phyloP scores from a whole-genome alignment of 2,888 invertebrate species.

The Monopis laevigella region DNA sequence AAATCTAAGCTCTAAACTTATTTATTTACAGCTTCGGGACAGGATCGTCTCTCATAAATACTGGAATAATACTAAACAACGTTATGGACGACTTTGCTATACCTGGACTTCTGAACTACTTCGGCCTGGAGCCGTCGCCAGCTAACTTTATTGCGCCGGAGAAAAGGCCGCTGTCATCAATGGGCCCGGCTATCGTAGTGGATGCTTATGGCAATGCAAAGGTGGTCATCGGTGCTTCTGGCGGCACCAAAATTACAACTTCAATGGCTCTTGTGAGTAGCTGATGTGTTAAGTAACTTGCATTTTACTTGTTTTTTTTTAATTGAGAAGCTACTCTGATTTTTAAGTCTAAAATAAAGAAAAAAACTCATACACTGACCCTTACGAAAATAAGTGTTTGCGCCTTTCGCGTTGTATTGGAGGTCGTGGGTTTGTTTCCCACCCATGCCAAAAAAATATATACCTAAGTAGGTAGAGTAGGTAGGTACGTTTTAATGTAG shows the following conservation, averaged over 20 bases:
- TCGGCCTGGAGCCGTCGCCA: constrained; percentile 78
- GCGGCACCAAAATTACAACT: constrained; percentile 84
- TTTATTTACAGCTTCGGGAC: constrained; percentile 79
- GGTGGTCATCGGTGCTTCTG: constrained; percentile 82
- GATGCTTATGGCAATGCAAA: constrained; percentile 72
- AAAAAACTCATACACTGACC: no score
- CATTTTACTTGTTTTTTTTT: no score
- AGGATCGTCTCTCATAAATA: constrained; percentile 77
- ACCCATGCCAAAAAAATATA: no score
- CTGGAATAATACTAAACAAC: constrained; percentile 94
- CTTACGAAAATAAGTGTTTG: no score
- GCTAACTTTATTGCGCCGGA: constrained; percentile 82
- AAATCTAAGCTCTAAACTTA: no score
- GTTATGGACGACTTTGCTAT: constrained; percentile 96
- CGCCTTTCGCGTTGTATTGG: no score
- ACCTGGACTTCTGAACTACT: constrained; percentile 74
- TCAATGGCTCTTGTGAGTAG: constrained; percentile 72
- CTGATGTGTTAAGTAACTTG: no score
- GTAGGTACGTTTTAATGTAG: no score
- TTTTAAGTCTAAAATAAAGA: no score
- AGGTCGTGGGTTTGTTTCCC: no score
- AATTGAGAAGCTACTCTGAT: no score
- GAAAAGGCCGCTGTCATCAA: constrained; percentile 87
- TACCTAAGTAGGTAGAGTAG: no score
- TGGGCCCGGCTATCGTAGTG: constrained; percentile 83